Conservation (phyloP, 1,140 invertebrate genomes). For the Spodoptera frugiperda region DNA sequence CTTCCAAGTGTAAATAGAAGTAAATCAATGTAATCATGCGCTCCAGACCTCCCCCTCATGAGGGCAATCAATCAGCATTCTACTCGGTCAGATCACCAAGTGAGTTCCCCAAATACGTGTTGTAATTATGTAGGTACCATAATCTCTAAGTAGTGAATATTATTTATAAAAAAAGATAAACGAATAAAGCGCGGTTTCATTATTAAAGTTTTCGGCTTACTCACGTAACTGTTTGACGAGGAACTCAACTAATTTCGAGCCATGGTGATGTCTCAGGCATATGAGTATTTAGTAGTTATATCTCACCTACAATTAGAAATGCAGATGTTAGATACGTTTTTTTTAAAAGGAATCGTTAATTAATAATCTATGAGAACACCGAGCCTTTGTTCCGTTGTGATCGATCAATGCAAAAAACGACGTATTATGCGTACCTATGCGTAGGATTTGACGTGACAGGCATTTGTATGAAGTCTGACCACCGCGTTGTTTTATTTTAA, state of each 20-base stretch:
- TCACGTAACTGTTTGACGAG: no score
- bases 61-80: conserved; percentile 10
- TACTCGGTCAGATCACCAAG: neutral
- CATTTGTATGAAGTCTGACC: neutral
- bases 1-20: neutral
- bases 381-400: neutral
- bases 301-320: neutral
- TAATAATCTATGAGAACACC: neutral
- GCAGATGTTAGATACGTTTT: neutral
- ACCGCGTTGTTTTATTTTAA: neutral
- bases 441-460: neutral
- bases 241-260: no score
- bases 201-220: no score
- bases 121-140: neutral
- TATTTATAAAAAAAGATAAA: neutral
- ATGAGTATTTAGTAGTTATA: no score
- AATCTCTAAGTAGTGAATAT: conserved; percentile 12
- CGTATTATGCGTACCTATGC: conserved; percentile 2
- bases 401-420: neutral
- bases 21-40: conserved; percentile 21
- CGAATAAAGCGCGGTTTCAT: no score
- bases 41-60: conserved; percentile 7
- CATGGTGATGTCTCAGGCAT: no score
- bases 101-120: conserved; percentile 28
- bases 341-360: neutral